Conservation (phyloP, 2,888 invertebrate genomes). For the Adelphocoris suturalis region DNA sequence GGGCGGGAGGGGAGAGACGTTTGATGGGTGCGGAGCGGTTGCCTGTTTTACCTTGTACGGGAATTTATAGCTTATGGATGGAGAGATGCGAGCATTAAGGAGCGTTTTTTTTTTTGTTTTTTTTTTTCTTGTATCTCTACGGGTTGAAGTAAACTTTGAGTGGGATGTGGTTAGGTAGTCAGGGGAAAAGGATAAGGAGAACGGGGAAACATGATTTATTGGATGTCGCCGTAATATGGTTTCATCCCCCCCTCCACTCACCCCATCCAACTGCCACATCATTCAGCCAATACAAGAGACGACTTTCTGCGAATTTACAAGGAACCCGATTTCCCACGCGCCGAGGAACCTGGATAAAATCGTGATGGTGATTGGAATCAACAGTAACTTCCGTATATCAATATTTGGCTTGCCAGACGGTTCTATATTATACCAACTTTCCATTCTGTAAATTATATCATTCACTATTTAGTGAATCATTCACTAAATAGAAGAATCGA, state of each 20-base stretch:
- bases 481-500: too few species aligned
- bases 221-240: constrained; percentile 26
- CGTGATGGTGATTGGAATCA: not conserved
- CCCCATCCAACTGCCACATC: not conserved
- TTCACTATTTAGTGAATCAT: too few species aligned
- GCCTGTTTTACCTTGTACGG: constrained; percentile 35
- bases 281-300: not conserved
- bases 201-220: constrained; percentile 43
- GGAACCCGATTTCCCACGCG: not conserved
- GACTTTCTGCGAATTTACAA: not conserved
- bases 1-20: not conserved
- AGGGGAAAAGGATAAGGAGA: not conserved
- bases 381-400: not conserved
- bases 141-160: not conserved
- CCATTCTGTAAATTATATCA: too few species aligned
- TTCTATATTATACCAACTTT: too few species aligned
- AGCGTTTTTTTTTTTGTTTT: not conserved
- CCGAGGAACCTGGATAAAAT: not conserved
- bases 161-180: not conserved
- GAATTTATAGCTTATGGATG: constrained; percentile 59
- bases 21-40: not conserved
- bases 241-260: not conserved
- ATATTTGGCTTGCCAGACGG: too few species aligned
- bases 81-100: constrained; percentile 36
- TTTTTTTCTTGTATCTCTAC: not conserved